Evolutionary conservation across 2,797 vertebrate genomes (phyloP).

Genomic region (Nannoperca obscura): DNA sequence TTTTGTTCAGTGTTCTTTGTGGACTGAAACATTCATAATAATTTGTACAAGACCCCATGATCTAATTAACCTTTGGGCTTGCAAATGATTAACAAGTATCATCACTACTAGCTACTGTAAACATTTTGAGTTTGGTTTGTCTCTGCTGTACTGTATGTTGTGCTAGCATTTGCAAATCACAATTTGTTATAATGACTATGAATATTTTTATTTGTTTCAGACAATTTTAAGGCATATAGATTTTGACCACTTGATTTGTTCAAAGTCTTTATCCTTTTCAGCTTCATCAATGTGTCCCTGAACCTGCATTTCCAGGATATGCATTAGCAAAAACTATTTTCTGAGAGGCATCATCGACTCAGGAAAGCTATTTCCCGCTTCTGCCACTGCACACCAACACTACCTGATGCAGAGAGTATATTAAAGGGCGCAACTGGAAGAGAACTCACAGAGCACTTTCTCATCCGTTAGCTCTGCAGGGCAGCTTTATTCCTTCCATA

Average conservation of each 20-base stretch:
- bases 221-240: slow-evolving; percentile 1
- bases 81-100: background rate
- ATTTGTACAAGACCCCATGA: background rate
- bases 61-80: background rate
- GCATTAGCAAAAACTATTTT: slow-evolving; percentile 27
- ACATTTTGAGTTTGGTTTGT: slow-evolving; percentile 7
- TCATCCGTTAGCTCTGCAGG: background rate
- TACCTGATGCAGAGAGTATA: slow-evolving; percentile 22
- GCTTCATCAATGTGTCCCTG: slow-evolving; percentile 12
- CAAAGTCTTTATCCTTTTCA: slow-evolving; percentile 2
- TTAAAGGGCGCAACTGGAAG: slow-evolving; percentile 9
- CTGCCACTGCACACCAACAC: slow-evolving; percentile 24
- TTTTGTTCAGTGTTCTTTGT: slow-evolving; percentile 1
- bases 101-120: background rate
- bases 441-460: slow-evolving; percentile 9
- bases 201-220: slow-evolving; percentile 16
- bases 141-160: background rate
- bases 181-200: background rate
- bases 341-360: slow-evolving; percentile 30
- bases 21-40: background rate
- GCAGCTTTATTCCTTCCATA: background rate
- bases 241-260: background rate
- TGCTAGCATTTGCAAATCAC: background rate
- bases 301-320: slow-evolving; percentile 10
- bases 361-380: slow-evolving; percentile 28